Conservation (phyloP, 2,113 vertebrate genomes). For the Oophaga pumilio region DNA sequence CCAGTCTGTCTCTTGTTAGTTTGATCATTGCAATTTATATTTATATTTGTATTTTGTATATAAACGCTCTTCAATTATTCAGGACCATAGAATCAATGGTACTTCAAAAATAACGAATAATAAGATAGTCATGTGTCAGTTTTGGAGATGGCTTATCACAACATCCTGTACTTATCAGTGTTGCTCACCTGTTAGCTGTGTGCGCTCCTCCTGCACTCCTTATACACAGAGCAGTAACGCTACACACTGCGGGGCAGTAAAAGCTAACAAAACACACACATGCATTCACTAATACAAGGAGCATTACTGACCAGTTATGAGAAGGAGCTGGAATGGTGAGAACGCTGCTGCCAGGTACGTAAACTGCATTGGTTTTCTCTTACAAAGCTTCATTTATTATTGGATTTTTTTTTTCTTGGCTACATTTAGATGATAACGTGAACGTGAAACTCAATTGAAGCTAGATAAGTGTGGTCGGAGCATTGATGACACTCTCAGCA, state of each 20-base stretch:
- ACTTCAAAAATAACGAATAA: not conserved
- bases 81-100: too few relatives aligned
- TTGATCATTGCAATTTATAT: too few relatives aligned
- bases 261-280: constrained; percentile 34
- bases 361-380: not conserved
- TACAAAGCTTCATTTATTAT: not conserved
- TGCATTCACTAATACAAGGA: constrained; percentile 26
- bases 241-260: constrained; percentile 13
- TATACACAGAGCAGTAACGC: constrained; percentile 14
- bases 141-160: not conserved
- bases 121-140: not conserved
- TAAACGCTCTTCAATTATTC: too few relatives aligned
- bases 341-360: constrained; percentile 7
- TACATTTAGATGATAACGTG: not conserved
- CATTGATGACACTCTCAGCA: not conserved
- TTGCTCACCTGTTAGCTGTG: not conserved
- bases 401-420: not conserved
- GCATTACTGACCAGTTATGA: not conserved
- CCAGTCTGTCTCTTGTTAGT: too few relatives aligned
- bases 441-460: not conserved
- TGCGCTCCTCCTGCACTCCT: constrained; percentile 4
- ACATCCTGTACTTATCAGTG: not conserved
- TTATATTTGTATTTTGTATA: too few relatives aligned
- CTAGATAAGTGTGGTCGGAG: not conserved
- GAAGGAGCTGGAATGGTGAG: constrained; percentile 2